These are phyloP conservation scores for Rhabdomys pumilio DNA, from an alignment of 2,797 vertebrate genomes.

Conservation along the genomic window DNA sequence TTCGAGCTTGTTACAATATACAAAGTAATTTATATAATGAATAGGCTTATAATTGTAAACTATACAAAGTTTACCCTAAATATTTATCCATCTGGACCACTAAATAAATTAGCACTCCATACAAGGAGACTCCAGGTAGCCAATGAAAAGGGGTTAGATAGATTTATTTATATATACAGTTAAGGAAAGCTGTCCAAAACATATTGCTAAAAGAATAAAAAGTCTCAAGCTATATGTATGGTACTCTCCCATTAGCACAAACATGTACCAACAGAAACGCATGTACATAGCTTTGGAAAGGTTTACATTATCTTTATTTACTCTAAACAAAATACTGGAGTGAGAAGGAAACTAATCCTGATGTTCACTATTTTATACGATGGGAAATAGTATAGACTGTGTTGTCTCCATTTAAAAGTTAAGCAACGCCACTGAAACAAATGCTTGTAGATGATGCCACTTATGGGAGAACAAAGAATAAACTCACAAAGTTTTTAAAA, in stretches of 20 bases:
- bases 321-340: conserved; percentile 20
- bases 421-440: not conserved
- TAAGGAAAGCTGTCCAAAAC: conserved; percentile 7
- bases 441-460: not conserved
- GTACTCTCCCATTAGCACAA: not conserved
- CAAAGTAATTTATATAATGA: not conserved
- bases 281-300: not conserved
- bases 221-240: not conserved
- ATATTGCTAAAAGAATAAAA: conserved; percentile 9
- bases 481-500: not conserved
- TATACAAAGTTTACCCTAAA: not conserved
- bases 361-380: conserved; percentile 19
- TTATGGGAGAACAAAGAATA: not conserved
- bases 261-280: not conserved
- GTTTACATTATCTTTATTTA: not conserved
- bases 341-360: not conserved
- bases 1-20: not conserved
- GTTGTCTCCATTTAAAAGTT: not conserved
- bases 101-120: not conserved
- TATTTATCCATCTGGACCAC: not conserved
- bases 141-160: not conserved
- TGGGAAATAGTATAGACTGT: not conserved
- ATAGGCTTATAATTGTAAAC: not conserved
- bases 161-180: not conserved
- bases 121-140: not conserved